Evolutionary conservation across 2,888 invertebrate genomes (phyloP), one percentile per base, ranked within the genome.

Genomic region (Rotaria socialis): DNA sequence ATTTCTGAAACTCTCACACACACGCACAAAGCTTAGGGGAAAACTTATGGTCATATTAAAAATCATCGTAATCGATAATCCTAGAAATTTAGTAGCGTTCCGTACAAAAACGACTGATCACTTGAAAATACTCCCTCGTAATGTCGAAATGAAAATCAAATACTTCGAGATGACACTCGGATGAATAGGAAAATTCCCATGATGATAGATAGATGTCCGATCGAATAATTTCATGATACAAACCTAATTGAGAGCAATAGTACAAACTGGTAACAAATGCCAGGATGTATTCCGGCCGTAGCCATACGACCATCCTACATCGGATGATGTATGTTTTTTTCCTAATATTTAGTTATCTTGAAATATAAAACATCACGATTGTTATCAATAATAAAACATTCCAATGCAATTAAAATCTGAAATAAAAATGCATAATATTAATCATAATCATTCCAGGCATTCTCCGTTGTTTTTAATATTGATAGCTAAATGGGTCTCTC

Each of bases 301-400:
- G 67, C 67, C 67, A 67, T 67, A 67, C 67, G 6, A 67, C 35
- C 67, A 67, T 67, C 27, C 35, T 67, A 67, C 67, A 67, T 67
- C 67, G 67, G 67, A 27, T 19, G 67, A 27, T 19, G 67, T 67
- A 67, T 16, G 14, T 19, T 8, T 67, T 16, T 16, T 16, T 55
- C 22, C 22, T 67, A 35, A 35, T 16, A 35, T 2, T 67, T 35
- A 67, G 19, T 67, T 67, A 35, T 67, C 27, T 67, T 67, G 19
- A 14, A 41, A 16, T 67, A 14, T 41, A 67, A 52, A 67, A 16
- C 35, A 35, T 67, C 8, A 19, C 2, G 35, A 67, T 67, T 7
- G 22, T 8, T 56, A 22, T 24, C 8, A 22, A 56, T 56, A 27
- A 41, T 35, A 41, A 41, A 67, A 35, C 35, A 35, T 35, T 19